Base-by-base conservation (phyloP, 2,888 invertebrate species). In the Serrognathus titanus region DNA sequence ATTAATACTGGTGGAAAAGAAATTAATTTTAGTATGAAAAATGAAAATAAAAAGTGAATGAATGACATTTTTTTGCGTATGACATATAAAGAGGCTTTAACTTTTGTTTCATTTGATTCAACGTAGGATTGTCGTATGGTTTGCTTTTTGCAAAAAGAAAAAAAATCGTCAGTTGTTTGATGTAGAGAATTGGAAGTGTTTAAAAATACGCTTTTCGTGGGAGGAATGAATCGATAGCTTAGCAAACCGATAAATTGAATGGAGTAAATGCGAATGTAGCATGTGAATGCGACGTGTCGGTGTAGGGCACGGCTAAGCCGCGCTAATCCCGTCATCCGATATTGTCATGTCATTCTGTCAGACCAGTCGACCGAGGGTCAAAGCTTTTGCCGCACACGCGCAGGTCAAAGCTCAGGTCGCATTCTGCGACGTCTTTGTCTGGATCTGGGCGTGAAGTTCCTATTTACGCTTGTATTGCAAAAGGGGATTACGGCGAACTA, bases 341-440 rank as follows among this genome's bases (percentile, higher is more conserved):
- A 74, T 75, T 76, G 76, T 76, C 76, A 76, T 76, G 76, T 77
- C 76, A 77, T 73, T 76, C 77, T 76, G 77, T 77, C 77, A 77
- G 70, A 65, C 63, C 66, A 66, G 58, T 69, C 68, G 69, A 65
- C 64, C 68, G 61, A 66, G 66, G 67, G 69, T 66, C 66, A 66
- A 63, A 67, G 59, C 60, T 53, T 52, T 60, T 61, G 59, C 59
- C 61, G 65, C 66, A 65, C 65, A 64, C 62, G 69, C 67, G 69
- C 66, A 43, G 43, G 12, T 43, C 43, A 43, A 43, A 43, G 43
- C 43, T 43, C 43, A 43, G n/a, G 43, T 11, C 20, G 43, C 40
- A 12, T 40, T 40, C 40, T 16, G 43, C 43, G 16, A 20, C 43
- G 12, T 20, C 43, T 43, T 43, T 43, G 12, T 43, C 43, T 20